A percentile compares a stretch with the other conserved stretches of the same genome.
These are phyloP conservation scores for Hypanus sabinus DNA, from an alignment of 2,113 vertebrate genomes.

Conservation along the genomic window DNA sequence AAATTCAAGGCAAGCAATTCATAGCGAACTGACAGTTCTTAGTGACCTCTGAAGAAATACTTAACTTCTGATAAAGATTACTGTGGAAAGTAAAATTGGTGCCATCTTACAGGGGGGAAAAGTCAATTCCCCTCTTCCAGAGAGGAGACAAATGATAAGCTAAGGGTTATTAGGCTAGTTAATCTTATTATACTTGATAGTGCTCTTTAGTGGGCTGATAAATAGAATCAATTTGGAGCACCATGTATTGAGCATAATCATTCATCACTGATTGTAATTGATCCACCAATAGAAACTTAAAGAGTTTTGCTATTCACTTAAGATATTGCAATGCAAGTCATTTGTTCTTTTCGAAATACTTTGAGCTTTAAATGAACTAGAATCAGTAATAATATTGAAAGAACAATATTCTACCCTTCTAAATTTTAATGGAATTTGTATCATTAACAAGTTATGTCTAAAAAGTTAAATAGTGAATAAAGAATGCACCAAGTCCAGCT, in stretches of 20 bases:
- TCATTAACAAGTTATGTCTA: not conserved
- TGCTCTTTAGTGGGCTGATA: not conserved
- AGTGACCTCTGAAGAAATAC: not conserved
- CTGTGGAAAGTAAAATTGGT: not conserved
- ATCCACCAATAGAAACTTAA: no score
- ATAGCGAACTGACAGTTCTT: not conserved
- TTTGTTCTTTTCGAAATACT: not conserved
- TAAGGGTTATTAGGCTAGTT: not conserved
- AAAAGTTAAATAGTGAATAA: not conserved
- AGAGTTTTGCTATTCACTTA: not conserved
- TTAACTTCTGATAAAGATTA: not conserved
- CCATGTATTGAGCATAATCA: not conserved
- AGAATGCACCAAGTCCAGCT: no score
- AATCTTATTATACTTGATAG: not conserved
- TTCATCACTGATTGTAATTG: not conserved
- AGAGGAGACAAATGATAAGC: not conserved
- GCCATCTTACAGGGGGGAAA: not conserved
- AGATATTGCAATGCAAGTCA: not conserved
- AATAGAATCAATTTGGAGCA: not conserved
- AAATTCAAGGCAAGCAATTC: not conserved
- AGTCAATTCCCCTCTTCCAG: not conserved
- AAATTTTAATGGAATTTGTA: not conserved
- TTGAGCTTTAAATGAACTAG: not conserved
- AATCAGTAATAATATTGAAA: not conserved
- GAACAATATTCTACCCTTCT: not conserved